Evolutionary conservation across 2,797 vertebrate species (phyloP), one percentile per base, ranked within the genome.

Genomic region (Arctocebus calabarensis): DNA sequence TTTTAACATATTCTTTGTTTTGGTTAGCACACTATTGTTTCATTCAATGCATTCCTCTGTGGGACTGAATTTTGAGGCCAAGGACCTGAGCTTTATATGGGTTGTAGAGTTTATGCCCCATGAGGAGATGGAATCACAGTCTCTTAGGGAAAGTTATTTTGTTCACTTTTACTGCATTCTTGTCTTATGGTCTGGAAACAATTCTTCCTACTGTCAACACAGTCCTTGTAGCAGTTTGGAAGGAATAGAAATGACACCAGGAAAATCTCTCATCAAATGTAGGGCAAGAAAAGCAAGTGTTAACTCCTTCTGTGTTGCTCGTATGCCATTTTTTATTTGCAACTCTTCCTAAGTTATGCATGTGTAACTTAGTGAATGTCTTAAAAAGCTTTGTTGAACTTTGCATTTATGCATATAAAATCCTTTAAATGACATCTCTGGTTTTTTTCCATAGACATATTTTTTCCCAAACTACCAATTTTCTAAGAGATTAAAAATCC

Each of bases 401-500:
- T 95, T 82, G 91, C 34, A 87, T 25, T 64, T 87, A 55, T 88
- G n/a, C 29, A 83, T 90, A 87, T 23, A 66, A 84, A 62, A 78
- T 85, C 19, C 37, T 94, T 97, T 48, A 93, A 73, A 94, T 84
- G 78, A 88, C 27, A 82, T 73, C 34, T 84, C 59, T 87, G 11
- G 91, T 95, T 43, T 82, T 93, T 95, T 85, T 84, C 48, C 82
- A 87, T 61, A 90, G 74, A 88, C 1, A 84, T 79, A 52, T 3
- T 62, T 79, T 70, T 79, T 45, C 59, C 13, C 16, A 88, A 85
- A 73, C 71, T 86, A 75, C 32, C 43, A 17, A 90, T 94, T 96
- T 95, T 91, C 57, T 40, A 88, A 92, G 77, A 88, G 37, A 90
- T 92, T 86, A 94, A 95, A 96, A 95, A 71, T 89, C 45, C 32